Base-by-base conservation (phyloP, 2,888 invertebrate genomes). In the Parapristionchus giblindavisi region DNA sequence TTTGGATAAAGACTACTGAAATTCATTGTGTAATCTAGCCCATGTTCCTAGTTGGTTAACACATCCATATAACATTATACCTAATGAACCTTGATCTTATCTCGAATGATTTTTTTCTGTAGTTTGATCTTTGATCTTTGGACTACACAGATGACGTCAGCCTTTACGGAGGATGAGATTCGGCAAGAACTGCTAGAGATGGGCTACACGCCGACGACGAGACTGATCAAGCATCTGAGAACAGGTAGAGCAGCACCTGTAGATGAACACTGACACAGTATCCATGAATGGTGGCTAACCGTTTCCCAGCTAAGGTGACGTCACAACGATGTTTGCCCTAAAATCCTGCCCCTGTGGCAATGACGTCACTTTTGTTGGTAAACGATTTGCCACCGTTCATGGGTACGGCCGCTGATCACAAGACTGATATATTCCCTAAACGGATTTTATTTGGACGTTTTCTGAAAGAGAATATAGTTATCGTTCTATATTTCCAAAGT, bases 121-220 rank as follows among this genome's bases (percentile, higher is more conserved):
- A n/a, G n/a, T n/a, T n/a, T n/a, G 27, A 63, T 6, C 58, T 27
- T 11, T 52, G 52, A 5, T 52, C 52, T 52, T 52, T 52, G n/a
- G 11, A 11, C 24, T 3, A 36, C 65, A 66, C n/a, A n/a, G n/a
- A 40, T 51, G 66, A 66, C 51, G 66, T 48, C 32, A 4, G 29
- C 21, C 29, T 71, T 56, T 40, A 14, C 32, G 14, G 71, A 71
- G 56, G 56, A 52, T 14, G 71, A 71, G 24, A 56, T 71, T n/a
- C 8, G 38, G 3, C 3, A 29, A 17, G 71, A 71, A 38, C n/a
- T 71, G 21, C 4, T 54, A 8, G 54, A 24, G 14, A 56, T 71
- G 71, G 71, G 71, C 11, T 71, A 71, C 71, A 27, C 34, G 21
- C 71, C 71, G 14, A 32, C 3, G 14, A 24, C 38, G 21, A 40